phyloP scores from a whole-genome alignment of 2,113 vertebrate species.

The Cryptomyrus ogoouensis region DNA sequence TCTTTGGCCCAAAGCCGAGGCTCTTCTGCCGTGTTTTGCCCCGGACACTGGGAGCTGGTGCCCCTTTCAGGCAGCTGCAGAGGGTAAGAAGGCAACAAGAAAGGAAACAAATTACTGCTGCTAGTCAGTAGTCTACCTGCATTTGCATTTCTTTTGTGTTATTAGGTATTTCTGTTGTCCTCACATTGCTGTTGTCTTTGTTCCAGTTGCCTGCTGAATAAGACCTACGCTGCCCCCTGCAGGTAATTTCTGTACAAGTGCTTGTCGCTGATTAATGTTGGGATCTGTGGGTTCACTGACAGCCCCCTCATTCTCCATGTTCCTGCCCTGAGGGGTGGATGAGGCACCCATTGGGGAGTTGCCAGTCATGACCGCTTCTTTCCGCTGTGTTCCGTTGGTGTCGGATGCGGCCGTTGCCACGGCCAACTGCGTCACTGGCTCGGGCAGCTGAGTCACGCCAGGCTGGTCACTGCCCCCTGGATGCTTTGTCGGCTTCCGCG shows the following conservation, averaged over 20 bases:
- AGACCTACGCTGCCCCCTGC: conserved; percentile 6
- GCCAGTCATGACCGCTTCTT: conserved; percentile 63
- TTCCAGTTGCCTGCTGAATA: not conserved
- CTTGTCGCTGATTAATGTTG: not conserved
- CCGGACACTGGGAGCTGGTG: conserved; percentile 35
- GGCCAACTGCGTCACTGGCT: conserved; percentile 69
- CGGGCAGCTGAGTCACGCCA: conserved; percentile 47
- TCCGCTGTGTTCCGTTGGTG: conserved; percentile 48
- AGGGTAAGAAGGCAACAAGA: not conserved
- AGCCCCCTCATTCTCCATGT: not conserved
- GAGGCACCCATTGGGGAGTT: conserved; percentile 29
- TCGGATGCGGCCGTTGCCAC: conserved; percentile 40
- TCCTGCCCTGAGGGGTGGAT: not conserved
- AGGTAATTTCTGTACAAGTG: not conserved
- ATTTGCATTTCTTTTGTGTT: not conserved
- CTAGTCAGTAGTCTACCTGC: not conserved
- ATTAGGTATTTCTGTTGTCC: not conserved
- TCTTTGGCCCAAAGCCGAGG: conserved; percentile 62
- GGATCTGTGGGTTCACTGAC: not conserved
- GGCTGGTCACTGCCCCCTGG: not conserved
- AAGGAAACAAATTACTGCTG: not conserved
- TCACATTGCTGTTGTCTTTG: conserved; percentile 4
- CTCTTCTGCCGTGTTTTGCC: conserved; percentile 57
- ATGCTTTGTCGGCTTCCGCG: not conserved
- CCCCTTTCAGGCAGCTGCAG: not conserved